Conservation (phyloP, 2,113 vertebrate genomes). For the Phainopepla nitens region DNA sequence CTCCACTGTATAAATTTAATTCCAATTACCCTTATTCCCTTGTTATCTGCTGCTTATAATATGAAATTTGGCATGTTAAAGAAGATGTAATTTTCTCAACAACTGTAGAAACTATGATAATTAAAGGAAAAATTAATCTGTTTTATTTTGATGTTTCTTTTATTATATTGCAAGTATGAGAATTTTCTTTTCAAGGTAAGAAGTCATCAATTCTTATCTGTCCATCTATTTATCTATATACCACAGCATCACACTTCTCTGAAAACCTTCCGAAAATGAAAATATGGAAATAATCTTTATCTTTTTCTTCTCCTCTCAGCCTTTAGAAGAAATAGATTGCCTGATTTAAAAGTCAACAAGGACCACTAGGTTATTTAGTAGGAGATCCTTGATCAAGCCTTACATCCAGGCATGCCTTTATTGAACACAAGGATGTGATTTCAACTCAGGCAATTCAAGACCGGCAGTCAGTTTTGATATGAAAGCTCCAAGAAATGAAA, state of each 20-base stretch:
- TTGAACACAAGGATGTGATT: constrained; percentile 12
- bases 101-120: constrained; percentile 60
- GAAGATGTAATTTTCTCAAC: constrained; percentile 65
- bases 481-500: constrained; percentile 26
- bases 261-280: background rate
- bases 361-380: constrained; percentile 13
- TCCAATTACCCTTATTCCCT: constrained; percentile 66
- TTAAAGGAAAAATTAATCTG: constrained; percentile 65
- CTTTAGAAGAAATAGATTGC: constrained; percentile 11
- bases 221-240: background rate
- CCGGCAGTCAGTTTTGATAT: constrained; percentile 1
- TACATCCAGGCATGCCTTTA: background rate
- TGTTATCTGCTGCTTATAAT: constrained; percentile 61
- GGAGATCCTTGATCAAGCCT: constrained; percentile 6
- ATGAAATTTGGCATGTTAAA: constrained; percentile 60
- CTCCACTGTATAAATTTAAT: constrained; percentile 67
- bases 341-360: constrained; percentile 39
- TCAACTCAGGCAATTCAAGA: background rate
- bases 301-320: background rate
- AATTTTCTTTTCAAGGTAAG: background rate
- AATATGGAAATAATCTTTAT: constrained; percentile 42
- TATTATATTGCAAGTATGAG: constrained; percentile 19
- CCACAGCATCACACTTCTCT: background rate
- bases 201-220: background rate
- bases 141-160: constrained; percentile 58